phyloP scores from a whole-genome alignment of 1,140 invertebrate species.

The Gonatopus flavifemur region DNA sequence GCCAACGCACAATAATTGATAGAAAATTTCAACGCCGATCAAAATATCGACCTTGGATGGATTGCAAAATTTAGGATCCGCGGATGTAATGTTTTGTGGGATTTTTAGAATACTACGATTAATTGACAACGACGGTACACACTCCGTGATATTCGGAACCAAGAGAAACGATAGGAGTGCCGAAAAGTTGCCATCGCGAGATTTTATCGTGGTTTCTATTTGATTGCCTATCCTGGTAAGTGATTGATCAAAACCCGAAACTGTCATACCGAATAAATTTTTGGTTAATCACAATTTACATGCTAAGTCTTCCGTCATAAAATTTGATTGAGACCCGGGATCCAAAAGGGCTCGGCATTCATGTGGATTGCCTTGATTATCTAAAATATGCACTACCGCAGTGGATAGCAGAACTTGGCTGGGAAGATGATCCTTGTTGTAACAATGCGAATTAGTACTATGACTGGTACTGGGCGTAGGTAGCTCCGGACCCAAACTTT shows the following conservation, averaged over 20 bases:
- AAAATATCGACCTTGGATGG: background rate
- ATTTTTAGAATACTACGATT: background rate
- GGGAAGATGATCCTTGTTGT: background rate
- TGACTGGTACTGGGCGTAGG: background rate
- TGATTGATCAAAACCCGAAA: background rate
- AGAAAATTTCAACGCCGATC: slow-evolving; percentile 3
- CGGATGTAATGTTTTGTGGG: slow-evolving; percentile 1
- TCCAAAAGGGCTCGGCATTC: too few species aligned
- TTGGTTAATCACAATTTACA: slow-evolving; percentile 3
- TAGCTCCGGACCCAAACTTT: background rate
- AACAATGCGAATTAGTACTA: background rate
- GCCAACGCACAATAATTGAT: slow-evolving; percentile 6
- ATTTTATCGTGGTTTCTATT: background rate
- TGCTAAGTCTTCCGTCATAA: background rate
- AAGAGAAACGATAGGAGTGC: background rate
- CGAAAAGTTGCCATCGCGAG: background rate
- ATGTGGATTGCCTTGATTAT: too few species aligned
- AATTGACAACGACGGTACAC: background rate
- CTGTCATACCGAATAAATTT: background rate
- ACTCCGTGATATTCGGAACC: background rate
- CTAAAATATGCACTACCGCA: too few species aligned
- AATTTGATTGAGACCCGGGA: background rate
- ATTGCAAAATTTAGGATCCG: slow-evolving; percentile 7
- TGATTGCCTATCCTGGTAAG: background rate
- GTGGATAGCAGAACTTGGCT: background rate